Conservation (phyloP, 1,140 invertebrate genomes). For the Drosophila athabasca region DNA sequence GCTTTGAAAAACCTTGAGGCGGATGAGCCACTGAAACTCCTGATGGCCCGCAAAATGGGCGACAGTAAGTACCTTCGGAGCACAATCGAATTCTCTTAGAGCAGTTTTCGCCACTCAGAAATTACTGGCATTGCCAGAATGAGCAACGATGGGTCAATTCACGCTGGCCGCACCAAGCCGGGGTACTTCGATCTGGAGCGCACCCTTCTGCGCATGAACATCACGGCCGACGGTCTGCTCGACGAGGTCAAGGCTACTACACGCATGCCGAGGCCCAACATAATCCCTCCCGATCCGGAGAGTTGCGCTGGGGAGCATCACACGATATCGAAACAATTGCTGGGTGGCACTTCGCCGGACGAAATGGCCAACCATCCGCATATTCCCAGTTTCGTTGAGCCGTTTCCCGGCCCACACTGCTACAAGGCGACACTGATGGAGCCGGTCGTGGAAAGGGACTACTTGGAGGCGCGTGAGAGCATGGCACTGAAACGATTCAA, state of each 20-base stretch:
- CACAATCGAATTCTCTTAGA: too few species aligned
- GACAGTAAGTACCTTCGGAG: conserved; percentile 34
- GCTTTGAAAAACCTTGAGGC: not conserved
- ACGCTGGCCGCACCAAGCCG: conserved; percentile 39
- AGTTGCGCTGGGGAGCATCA: conserved; percentile 7
- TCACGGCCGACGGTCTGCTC: not conserved
- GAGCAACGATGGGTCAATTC: conserved; percentile 9
- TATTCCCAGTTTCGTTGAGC: conserved; percentile 46
- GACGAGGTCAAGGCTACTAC: conserved; percentile 4
- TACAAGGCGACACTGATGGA: conserved; percentile 27
- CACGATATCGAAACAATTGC: not conserved
- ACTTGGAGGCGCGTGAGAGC: not conserved
- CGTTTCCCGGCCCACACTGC: conserved; percentile 49
- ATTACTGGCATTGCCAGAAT: conserved; percentile 23
- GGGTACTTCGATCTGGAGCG: conserved; percentile 56
- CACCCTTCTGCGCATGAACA: conserved; percentile 27
- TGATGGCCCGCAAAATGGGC: conserved; percentile 11
- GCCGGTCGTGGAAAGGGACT: not conserved
- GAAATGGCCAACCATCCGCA: conserved; percentile 1
- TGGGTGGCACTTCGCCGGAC: not conserved
- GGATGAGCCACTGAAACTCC: not conserved
- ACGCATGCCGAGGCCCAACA: too few species aligned
- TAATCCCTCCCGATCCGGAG: not conserved
- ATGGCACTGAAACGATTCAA: conserved; percentile 4
- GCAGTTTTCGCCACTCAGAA: conserved; percentile 6